Evolutionary conservation across 2,797 vertebrate species (phyloP).

Genomic region (Melanotaenia boesemani): DNA sequence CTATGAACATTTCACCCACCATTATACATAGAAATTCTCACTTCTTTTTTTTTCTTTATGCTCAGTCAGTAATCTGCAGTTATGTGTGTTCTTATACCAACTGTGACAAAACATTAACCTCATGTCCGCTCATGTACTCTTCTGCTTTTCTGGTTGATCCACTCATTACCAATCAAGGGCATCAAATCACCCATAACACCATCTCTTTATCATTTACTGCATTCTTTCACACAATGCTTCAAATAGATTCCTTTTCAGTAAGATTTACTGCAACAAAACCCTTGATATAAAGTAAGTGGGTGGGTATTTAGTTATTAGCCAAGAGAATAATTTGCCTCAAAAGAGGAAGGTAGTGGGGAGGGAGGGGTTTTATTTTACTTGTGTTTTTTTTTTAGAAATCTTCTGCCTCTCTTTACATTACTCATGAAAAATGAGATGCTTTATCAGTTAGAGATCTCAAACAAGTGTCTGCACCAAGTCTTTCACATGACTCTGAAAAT

Average conservation of each 20-base stretch:
- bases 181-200: slow-evolving; percentile 40
- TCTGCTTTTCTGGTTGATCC: slow-evolving; percentile 29
- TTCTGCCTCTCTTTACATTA: neutral
- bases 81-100: slow-evolving; percentile 22
- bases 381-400: slow-evolving; percentile 15
- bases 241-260: slow-evolving; percentile 57
- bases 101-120: slow-evolving; percentile 14
- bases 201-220: slow-evolving; percentile 65
- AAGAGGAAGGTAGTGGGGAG: neutral
- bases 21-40: slow-evolving; percentile 16
- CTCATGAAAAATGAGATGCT: neutral
- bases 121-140: slow-evolving; percentile 9
- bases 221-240: slow-evolving; percentile 52
- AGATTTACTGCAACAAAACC: slow-evolving; percentile 59
- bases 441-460: neutral
- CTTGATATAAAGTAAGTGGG: slow-evolving; percentile 28
- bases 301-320: slow-evolving; percentile 39
- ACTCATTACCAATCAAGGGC: slow-evolving; percentile 36
- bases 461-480: neutral
- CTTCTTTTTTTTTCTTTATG: slow-evolving; percentile 12
- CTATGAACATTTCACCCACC: neutral
- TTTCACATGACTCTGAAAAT: neutral
- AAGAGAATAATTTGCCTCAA: slow-evolving; percentile 32
- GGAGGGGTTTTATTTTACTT: neutral
- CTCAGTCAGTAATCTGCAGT: slow-evolving; percentile 18